phyloP scores from a whole-genome alignment of 2,888 invertebrate genomes.

The Fabriciana adippe region DNA sequence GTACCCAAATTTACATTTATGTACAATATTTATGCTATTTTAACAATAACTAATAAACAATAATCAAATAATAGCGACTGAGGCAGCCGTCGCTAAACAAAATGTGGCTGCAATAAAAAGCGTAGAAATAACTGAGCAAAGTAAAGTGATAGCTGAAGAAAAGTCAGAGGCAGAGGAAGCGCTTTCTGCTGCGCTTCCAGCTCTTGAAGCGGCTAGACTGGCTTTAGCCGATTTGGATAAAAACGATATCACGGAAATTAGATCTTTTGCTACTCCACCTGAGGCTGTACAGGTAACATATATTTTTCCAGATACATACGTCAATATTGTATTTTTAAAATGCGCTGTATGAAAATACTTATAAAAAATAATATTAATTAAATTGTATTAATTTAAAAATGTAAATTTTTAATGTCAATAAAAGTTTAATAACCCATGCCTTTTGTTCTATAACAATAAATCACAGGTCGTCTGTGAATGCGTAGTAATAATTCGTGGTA shows the following conservation, averaged over 20 bases:
- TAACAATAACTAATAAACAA: neutral
- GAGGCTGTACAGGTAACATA: constrained; percentile 88
- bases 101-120: constrained; percentile 90
- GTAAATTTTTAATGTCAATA: neutral
- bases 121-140: constrained; percentile 91
- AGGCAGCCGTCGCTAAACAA: constrained; percentile 89
- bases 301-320: no score
- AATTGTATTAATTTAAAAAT: neutral
- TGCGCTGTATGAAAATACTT: no score
- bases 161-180: constrained; percentile 92
- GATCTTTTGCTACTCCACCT: constrained; percentile 95
- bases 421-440: neutral
- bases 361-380: no score
- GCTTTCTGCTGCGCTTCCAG: constrained; percentile 91
- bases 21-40: no score
- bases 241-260: constrained; percentile 94
- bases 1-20: no score
- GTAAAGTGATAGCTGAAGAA: constrained; percentile 89
- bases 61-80: constrained; percentile 77
- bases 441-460: neutral
- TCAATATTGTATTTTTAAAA: no score
- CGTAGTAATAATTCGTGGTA: constrained; percentile 91
- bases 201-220: constrained; percentile 89
- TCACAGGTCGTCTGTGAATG: constrained; percentile 90
- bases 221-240: constrained; percentile 93